These are phyloP conservation scores for Babylonia areolata DNA, from an alignment of 1,140 invertebrate genomes.

Conservation along the genomic window DNA sequence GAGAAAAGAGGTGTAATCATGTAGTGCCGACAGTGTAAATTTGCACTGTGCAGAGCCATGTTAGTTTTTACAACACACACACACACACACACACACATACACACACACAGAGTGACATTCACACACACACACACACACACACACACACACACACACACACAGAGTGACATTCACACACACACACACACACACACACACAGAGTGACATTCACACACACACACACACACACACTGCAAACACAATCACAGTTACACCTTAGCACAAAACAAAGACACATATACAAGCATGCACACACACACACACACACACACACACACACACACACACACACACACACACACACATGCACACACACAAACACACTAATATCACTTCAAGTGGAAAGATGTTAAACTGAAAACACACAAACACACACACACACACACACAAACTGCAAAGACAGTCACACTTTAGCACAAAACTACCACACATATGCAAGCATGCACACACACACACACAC, in stretches of 20 bases:
- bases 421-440: slow-evolving; percentile 6
- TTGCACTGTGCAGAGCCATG: no score
- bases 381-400: no score
- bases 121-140: slow-evolving; percentile 12
- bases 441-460: no score
- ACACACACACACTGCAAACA: neutral
- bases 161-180: no score
- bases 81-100: neutral
- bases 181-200: no score
- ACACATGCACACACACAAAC: neutral
- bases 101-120: neutral
- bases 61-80: no score
- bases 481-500: slow-evolving; percentile 13
- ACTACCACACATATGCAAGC: no score
- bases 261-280: neutral
- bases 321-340: neutral
- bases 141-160: neutral
- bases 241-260: neutral
- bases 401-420: neutral
- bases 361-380: no score
- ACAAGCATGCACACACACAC: slow-evolving; percentile 13
- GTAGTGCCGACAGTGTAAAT: no score
- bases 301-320: neutral
- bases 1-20: no score
- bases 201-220: no score